Evolutionary conservation across 1,140 invertebrate species (phyloP), one percentile per base, ranked within the genome.

Genomic region (Bombus haemorrhoidalis): DNA sequence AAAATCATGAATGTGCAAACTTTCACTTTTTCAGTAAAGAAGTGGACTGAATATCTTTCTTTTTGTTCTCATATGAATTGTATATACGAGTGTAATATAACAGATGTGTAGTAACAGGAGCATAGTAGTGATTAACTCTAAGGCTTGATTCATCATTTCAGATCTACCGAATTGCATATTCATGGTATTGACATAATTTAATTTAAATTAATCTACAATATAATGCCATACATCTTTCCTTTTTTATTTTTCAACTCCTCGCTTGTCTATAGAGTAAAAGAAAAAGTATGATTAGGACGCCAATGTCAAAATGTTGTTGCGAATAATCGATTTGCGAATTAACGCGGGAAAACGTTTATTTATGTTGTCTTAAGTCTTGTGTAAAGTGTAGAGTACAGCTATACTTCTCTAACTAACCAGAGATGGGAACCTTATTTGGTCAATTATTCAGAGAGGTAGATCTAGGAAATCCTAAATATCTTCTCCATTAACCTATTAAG

Each of bases 361-460:
- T 13, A 43, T 79, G 37, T 47, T 74, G 28, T 66, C 43, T 85
- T n/a, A 74, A 34, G 66, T 53, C 47, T 41, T 59, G n/a, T 22
- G 18, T 18, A 34, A 28, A 62, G 1, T 22, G 6, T 53, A 18
- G 47, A 13, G 12, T 28, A 28, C 59, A 62, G 10, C 2, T n/a
- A 62, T n/a, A n/a, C 59, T 62, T 62, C 28, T 13, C 10, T 62
- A 62, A n/a, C 28, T n/a, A 13, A 3, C 28, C 47, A 53, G 5
- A 53, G 6, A 53, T 53, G 18, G 18, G 47, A 53, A 53, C 0
- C 59, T n/a, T 62, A n/a, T 62, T n/a, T 62, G 59, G 10, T 12
- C 28, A n/a, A 12, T n/a, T n/a, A 62, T 62, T 28, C 28, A 62
- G 2, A n/a, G 59, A 62, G 59, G 28, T 62, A 62, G 28, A 62